Evolutionary conservation across 2,113 vertebrate genomes (phyloP).

Genomic region (Progne subis): DNA sequence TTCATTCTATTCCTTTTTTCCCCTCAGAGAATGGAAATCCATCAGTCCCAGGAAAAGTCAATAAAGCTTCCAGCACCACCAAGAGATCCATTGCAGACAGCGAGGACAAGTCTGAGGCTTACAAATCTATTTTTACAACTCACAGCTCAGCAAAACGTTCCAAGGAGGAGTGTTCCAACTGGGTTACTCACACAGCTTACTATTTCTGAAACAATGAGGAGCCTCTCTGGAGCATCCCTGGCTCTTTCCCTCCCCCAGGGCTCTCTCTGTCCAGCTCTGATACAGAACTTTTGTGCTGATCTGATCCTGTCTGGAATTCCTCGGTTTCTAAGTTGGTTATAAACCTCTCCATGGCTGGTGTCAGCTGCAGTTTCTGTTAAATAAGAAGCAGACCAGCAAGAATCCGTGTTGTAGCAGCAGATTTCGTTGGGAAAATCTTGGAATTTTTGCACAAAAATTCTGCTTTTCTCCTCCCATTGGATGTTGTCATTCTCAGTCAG

Average conservation of each 20-base stretch:
- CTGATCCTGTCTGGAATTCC: not conserved
- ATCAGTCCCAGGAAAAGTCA: conserved; percentile 60
- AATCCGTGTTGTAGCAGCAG: not conserved
- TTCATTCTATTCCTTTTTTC: not conserved
- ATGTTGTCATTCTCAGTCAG: not conserved
- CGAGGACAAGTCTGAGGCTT: conserved; percentile 86
- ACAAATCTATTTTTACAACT: conserved; percentile 94
- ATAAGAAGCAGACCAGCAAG: not conserved
- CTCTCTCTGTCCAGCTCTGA: not conserved
- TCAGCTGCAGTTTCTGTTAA: not conserved
- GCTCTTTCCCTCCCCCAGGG: not conserved
- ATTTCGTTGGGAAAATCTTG: not conserved
- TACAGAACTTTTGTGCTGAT: not conserved
- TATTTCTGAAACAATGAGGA: conserved; percentile 82
- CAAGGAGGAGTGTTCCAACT: conserved; percentile 94
- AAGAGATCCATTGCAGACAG: conserved; percentile 85
- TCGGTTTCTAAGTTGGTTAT: not conserved
- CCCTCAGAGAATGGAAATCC: conserved; percentile 66
- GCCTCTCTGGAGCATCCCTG: not conserved
- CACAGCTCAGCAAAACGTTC: conserved; percentile 97
- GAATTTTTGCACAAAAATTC: not conserved
- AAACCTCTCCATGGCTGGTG: not conserved
- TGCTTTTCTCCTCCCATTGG: not conserved
- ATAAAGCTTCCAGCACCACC: conserved; percentile 37
- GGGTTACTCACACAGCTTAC: conserved; percentile 97